A percentile compares a stretch with the other conserved stretches of the same genome.
These are phyloP conservation scores for Hydractinia symbiolongicarpus DNA, from an alignment of 30 jellyfish, hydroid and myxozoan genomes.

Conservation along the genomic window DNA sequence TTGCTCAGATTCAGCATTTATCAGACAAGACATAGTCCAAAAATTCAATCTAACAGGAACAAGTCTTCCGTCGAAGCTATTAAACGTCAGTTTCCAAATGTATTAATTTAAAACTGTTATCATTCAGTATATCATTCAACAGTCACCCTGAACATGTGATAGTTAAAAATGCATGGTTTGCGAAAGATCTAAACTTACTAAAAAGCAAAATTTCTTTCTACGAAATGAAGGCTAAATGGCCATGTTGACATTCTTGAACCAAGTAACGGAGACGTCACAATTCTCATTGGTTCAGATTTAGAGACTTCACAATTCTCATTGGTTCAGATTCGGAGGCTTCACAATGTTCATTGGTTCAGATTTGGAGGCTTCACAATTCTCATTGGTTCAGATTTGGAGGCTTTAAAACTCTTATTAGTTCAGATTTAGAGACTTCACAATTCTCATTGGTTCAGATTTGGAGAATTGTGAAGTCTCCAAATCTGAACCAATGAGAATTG, in stretches of 20 bases:
- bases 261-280: neutral
- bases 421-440: no score
- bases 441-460: no score
- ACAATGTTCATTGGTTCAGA: no score
- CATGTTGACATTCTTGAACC: neutral
- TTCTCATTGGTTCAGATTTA: no score
- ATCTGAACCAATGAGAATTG: no score
- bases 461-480: no score
- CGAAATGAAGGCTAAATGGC: neutral
- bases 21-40: neutral
- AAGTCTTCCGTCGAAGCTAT: neutral
- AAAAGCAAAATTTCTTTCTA: neutral
- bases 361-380: no score
- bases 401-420: no score
- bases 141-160: neutral
- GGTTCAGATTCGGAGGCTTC: no score
- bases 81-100: neutral
- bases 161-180: neutral
- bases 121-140: neutral
- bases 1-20: neutral
- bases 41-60: neutral
- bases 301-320: no score
- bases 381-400: no score
- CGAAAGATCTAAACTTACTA: neutral
- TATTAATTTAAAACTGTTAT: no score